phyloP scores from a whole-genome alignment of 2,888 invertebrate genomes.

The Clostera curtula region DNA sequence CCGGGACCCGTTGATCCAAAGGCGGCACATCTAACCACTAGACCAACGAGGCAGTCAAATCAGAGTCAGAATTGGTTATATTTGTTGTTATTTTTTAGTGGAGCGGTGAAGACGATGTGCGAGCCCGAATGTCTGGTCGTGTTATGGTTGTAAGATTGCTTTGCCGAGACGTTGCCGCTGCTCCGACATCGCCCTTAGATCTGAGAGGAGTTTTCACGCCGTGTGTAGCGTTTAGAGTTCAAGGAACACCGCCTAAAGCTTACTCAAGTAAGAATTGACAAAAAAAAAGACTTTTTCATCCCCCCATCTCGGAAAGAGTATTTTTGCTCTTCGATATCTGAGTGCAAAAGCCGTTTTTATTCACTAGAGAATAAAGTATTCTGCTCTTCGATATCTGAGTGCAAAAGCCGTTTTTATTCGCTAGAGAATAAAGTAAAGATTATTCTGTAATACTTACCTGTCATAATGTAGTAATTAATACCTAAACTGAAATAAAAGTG shows the following conservation, averaged over 20 bases:
- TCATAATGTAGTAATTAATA: too few relatives aligned
- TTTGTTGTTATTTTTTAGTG: conserved; percentile 70
- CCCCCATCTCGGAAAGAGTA: too few relatives aligned
- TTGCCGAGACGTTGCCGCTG: conserved; percentile 81
- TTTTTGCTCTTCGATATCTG: too few relatives aligned
- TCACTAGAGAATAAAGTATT: too few relatives aligned
- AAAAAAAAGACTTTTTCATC: too few relatives aligned
- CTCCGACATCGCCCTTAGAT: conserved; percentile 64
- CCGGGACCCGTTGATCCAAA: too few relatives aligned
- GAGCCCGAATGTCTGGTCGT: conserved; percentile 85
- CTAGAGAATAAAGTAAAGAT: too few relatives aligned
- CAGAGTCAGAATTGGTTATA: background rate
- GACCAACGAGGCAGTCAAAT: background rate
- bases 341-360: too few relatives aligned
- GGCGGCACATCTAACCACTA: conserved; percentile 6
- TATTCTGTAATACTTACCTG: too few relatives aligned
- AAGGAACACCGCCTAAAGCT: conserved; percentile 83
- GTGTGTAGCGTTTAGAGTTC: conserved; percentile 90
- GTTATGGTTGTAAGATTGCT: conserved; percentile 86
- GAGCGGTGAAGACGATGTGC: conserved; percentile 87
- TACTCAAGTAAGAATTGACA: conserved; percentile 48
- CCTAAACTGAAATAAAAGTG: too few relatives aligned
- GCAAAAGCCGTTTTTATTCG: too few relatives aligned
- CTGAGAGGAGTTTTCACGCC: conserved; percentile 83
- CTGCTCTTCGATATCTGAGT: too few relatives aligned